Evolutionary conservation across 1,140 invertebrate species (phyloP), one percentile per base, ranked within the genome.

Genomic region (Holotrichia oblita): DNA sequence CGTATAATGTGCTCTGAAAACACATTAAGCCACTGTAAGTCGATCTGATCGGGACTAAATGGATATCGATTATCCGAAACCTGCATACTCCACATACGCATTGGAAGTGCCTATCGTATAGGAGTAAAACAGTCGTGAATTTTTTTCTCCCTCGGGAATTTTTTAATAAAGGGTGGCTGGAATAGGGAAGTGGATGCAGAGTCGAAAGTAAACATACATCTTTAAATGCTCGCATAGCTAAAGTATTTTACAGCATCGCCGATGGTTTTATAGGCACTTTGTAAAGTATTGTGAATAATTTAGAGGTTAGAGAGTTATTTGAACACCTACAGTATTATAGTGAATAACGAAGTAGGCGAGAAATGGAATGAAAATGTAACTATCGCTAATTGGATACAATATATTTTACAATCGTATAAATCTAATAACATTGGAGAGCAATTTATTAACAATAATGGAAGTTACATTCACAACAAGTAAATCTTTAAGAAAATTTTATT

Each of bases 1-100:
- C 61, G 61, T 24, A 69, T 69, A 69, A 69, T 69, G 61, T 34
- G 22, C 61, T 22, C 61, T 20, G 61, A 69, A 69, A 69, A 69
- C 61, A 69, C 61, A 69, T 69, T 69, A 69, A 14, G 61, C 22
- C 27, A 17, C 17, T 20, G 61, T 69, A 69, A 69, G 61, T 69
- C 61, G 61, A 69, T 69, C 48, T 20, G 61, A 69, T 69, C 61
- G 61, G 61, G 61, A 69, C 61, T 69, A 69, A 69, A 69, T 69
- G 61, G 61, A 69, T 69, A 69, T 69, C 61, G 61, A 69, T 69
- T 69, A 69, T 69, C 61, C 61, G 17, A 69, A 34, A 69, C 20
- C 22, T 69, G 61, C 61, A 69, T 69, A 69, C 61, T 69, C 22
- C 61, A 69, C 61, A 27, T 69, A 69, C 61, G 22, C 61, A 69